phyloP scores from a whole-genome alignment of 2,113 vertebrate species.

The Aspiorhynchus laticeps region DNA sequence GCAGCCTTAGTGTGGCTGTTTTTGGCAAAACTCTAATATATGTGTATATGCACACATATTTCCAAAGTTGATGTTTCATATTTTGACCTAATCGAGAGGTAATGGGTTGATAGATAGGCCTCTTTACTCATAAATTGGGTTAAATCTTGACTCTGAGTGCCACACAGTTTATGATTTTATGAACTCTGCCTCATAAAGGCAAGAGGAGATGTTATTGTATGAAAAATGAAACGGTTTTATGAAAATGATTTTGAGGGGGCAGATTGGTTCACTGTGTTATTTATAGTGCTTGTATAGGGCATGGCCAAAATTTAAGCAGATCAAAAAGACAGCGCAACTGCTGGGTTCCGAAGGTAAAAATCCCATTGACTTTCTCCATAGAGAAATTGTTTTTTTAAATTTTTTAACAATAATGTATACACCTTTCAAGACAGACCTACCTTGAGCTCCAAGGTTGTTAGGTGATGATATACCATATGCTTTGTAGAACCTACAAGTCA shows the following conservation, averaged over 20 bases:
- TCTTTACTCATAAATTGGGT: constrained; percentile 17
- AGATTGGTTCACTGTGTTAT: neutral
- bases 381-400: constrained; percentile 12
- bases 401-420: neutral
- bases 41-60: neutral
- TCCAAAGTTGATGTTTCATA: constrained; percentile 12
- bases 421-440: neutral
- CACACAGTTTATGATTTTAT: constrained; percentile 29
- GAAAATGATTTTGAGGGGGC: constrained; percentile 5
- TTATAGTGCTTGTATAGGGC: neutral
- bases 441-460: neutral
- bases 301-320: neutral
- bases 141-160: neutral
- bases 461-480: too few relatives aligned
- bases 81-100: constrained; percentile 19
- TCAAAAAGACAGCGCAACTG: neutral
- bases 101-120: constrained; percentile 16
- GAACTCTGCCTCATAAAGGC: constrained; percentile 24
- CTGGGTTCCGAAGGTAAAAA: neutral
- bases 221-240: constrained; percentile 32
- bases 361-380: neutral
- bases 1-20: neutral
- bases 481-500: neutral
- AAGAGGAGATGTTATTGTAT: neutral
- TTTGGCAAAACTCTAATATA: constrained; percentile 10